Conservation (phyloP, 2,797 vertebrate species). For the Esox lucius region DNA sequence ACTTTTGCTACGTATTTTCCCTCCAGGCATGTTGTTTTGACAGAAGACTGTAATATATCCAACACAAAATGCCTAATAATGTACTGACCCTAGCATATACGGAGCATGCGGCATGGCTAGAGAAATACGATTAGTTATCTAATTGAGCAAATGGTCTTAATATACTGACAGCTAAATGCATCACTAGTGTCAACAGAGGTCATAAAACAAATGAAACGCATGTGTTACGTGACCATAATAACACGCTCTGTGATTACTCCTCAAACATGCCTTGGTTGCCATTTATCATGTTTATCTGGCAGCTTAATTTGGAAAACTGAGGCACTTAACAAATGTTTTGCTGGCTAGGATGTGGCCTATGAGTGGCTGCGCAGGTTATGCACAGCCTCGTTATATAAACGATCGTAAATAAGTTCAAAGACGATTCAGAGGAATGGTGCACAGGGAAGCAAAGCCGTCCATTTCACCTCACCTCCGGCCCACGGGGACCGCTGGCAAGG, state of each 20-base stretch:
- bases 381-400: not conserved
- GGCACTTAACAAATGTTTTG: not conserved
- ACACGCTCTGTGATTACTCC: not conserved
- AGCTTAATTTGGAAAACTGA: not conserved
- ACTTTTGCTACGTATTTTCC: not conserved
- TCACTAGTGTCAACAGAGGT: not conserved
- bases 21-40: not conserved
- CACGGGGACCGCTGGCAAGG: slow-evolving; percentile 79
- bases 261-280: not conserved
- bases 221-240: slow-evolving; percentile 7
- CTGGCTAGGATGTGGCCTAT: not conserved
- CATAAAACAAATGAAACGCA: slow-evolving; percentile 9
- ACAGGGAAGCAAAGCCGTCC: not conserved
- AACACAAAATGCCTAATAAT: not conserved
- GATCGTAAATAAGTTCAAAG: not conserved
- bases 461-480: slow-evolving; percentile 80
- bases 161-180: not conserved
- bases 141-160: not conserved
- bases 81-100: not conserved
- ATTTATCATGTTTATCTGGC: slow-evolving; percentile 14
- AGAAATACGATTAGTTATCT: slow-evolving; percentile 2
- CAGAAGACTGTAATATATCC: not conserved
- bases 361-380: not conserved
- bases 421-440: not conserved
- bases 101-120: not conserved